Evolutionary conservation across 2,797 vertebrate species (phyloP).

Genomic region (Sebastes minor): DNA sequence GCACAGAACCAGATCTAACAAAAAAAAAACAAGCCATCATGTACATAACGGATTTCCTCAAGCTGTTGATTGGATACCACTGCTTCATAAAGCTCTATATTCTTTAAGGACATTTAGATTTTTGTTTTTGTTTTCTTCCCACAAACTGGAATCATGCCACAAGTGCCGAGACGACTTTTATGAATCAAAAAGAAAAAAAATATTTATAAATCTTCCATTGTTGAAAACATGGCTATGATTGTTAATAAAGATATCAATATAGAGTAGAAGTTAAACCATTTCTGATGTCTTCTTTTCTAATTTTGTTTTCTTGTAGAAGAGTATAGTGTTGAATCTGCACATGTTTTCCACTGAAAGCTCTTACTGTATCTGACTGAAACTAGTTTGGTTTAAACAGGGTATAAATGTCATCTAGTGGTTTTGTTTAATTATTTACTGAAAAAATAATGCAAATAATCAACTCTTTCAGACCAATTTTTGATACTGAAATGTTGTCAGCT

Average conservation of each 20-base stretch:
- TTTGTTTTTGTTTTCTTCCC: slow-evolving; percentile 53
- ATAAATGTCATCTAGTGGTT: slow-evolving; percentile 86
- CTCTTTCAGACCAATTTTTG: slow-evolving; percentile 86
- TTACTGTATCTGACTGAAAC: slow-evolving; percentile 78
- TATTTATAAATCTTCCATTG: slow-evolving; percentile 87
- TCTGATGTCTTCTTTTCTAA: slow-evolving; percentile 75
- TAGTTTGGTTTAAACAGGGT: slow-evolving; percentile 93
- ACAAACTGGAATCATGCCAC: slow-evolving; percentile 86
- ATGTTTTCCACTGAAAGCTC: slow-evolving; percentile 84
- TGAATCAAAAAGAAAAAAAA: slow-evolving; percentile 78
- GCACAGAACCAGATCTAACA: slow-evolving; percentile 62
- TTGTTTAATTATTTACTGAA: slow-evolving; percentile 83
- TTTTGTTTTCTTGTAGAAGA: slow-evolving; percentile 51
- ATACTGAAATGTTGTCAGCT: slow-evolving; percentile 80
- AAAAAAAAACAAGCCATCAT: slow-evolving; percentile 52
- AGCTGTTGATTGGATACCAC: slow-evolving; percentile 76
- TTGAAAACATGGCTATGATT: slow-evolving; percentile 84
- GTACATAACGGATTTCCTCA: slow-evolving; percentile 78
- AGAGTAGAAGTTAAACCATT: slow-evolving; percentile 81
- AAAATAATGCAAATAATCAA: slow-evolving; percentile 83
- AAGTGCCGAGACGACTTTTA: slow-evolving; percentile 76
- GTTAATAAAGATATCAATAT: slow-evolving; percentile 85
- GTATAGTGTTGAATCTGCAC: slow-evolving; percentile 72
- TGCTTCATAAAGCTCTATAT: slow-evolving; percentile 61
- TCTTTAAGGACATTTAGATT: slow-evolving; percentile 66